Evolutionary conservation across 2,113 vertebrate genomes (phyloP).

Genomic region (Hoplias malabaricus): DNA sequence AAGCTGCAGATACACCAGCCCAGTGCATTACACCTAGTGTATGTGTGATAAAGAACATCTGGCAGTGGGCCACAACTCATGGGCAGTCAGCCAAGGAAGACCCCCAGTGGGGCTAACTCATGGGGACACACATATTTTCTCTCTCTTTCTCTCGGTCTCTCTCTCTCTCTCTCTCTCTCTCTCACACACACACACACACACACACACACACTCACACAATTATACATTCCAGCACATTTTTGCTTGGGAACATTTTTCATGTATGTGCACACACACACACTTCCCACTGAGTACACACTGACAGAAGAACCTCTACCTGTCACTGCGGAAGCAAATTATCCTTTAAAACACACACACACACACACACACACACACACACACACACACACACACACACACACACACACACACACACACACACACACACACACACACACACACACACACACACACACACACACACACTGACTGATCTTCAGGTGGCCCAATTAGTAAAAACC

Average conservation of each 20-base stretch:
- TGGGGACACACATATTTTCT: too few species aligned
- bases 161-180: background rate
- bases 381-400: too few species aligned
- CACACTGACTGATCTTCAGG: conserved; percentile 68
- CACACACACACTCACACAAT: conserved; percentile 8
- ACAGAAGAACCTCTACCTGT: conserved; percentile 74
- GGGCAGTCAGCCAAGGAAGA: conserved; percentile 57
- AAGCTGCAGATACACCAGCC: conserved; percentile 15
- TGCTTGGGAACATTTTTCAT: background rate
- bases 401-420: too few species aligned
- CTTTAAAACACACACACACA: too few species aligned
- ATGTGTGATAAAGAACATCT: conserved; percentile 63
- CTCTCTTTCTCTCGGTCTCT: conserved; percentile 54
- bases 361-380: too few species aligned
- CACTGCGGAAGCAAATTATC: conserved; percentile 75
- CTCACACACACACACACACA: too few species aligned
- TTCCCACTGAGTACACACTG: conserved; percentile 66
- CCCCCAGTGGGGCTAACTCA: too few species aligned
- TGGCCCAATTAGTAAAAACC: conserved; percentile 65
- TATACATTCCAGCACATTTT: conserved; percentile 1
- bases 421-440: too few species aligned
- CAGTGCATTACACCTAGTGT: background rate
- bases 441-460: too few species aligned
- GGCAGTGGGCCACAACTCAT: conserved; percentile 61
- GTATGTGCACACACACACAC: conserved; percentile 28